A percentile compares a stretch with the other conserved stretches of the same genome.
phyloP scores from a whole-genome alignment of 2,888 invertebrate species.

The Atethmia centrago region DNA sequence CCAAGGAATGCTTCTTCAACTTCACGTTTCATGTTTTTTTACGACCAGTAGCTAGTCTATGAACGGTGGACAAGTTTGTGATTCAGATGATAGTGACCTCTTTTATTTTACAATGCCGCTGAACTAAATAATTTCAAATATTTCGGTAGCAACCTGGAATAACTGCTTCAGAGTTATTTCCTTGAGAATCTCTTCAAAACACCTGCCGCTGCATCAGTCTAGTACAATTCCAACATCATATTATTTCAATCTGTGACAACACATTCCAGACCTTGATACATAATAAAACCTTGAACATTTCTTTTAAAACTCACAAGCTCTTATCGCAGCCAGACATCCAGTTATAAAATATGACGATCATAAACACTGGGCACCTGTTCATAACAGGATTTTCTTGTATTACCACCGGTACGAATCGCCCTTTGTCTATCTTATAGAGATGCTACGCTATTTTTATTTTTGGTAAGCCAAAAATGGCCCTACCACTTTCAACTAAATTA shows the following conservation, averaged over 20 bases:
- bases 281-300: constrained; percentile 36
- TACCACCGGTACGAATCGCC: constrained; percentile 18
- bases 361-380: constrained; percentile 54
- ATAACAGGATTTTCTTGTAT: constrained; percentile 57
- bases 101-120: constrained; percentile 48
- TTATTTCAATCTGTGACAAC: neutral
- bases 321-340: constrained; percentile 39
- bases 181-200: constrained; percentile 1
- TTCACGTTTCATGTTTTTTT: constrained; percentile 67
- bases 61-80: constrained; percentile 56
- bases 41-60: constrained; percentile 67
- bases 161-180: constrained; percentile 5
- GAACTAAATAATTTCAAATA: constrained; percentile 39
- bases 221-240: neutral
- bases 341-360: constrained; percentile 45
- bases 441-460: constrained; percentile 9
- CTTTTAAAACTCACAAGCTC: constrained; percentile 24
- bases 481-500: neutral
- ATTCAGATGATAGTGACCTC: constrained; percentile 59
- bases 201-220: neutral
- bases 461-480: neutral
- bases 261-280: neutral
- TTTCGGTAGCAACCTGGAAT: constrained; percentile 7
- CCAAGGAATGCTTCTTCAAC: constrained; percentile 71
- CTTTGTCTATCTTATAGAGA: constrained; percentile 33